Evolutionary conservation across 2,797 vertebrate species (phyloP).

Genomic region (Gymnoscopelus microlampas): DNA sequence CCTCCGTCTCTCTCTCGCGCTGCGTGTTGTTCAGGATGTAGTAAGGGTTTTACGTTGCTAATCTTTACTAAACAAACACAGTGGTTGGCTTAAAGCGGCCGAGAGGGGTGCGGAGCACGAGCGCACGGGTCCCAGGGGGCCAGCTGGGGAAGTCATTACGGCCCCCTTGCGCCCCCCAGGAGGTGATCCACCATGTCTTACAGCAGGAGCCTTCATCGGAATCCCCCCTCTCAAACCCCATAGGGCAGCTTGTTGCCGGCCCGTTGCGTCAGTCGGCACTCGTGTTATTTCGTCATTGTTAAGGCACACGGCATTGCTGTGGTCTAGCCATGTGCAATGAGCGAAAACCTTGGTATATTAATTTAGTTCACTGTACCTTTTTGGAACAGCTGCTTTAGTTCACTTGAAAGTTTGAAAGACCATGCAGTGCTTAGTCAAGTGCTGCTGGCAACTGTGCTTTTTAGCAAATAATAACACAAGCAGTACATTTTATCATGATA

Average conservation of each 20-base stretch:
- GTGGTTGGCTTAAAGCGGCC: constrained; percentile 72
- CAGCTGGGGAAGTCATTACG: constrained; percentile 87
- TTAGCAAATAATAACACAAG: too few species aligned
- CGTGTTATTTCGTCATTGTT: constrained; percentile 50
- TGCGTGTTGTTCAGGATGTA: constrained; percentile 83
- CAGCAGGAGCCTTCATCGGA: constrained; percentile 65
- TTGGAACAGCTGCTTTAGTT: too few species aligned
- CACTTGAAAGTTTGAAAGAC: too few species aligned
- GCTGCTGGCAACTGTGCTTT: too few species aligned
- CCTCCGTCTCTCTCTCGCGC: constrained; percentile 56
- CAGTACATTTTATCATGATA: too few species aligned
- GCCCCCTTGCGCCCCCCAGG: constrained; percentile 55
- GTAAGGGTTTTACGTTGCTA: constrained; percentile 85
- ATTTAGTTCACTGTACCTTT: too few species aligned
- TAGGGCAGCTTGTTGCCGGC: constrained; percentile 15
- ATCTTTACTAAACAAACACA: constrained; percentile 85
- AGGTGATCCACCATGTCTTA: constrained; percentile 74
- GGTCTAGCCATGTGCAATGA: too few species aligned
- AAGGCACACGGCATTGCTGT: too few species aligned
- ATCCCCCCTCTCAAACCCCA: constrained; percentile 29
- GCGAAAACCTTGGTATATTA: too few species aligned
- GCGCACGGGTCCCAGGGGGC: constrained; percentile 78
- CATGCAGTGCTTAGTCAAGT: too few species aligned
- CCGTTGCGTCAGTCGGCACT: constrained; percentile 41
- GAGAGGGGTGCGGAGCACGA: constrained; percentile 80